Evolutionary conservation across 2,888 invertebrate species (phyloP).

Genomic region (Conistra vaccinii): DNA sequence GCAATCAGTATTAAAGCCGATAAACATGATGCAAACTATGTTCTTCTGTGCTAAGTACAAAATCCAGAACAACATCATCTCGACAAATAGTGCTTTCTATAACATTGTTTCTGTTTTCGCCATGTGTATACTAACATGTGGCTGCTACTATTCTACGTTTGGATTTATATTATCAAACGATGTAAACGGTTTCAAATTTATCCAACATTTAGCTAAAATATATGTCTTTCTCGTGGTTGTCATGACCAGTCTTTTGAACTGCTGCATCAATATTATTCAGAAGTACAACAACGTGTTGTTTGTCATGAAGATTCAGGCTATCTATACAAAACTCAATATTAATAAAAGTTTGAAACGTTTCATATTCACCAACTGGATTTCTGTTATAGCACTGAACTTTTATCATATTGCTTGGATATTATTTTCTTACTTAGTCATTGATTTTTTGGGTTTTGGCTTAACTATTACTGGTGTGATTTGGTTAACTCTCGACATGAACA

Average conservation of each 20-base stretch:
- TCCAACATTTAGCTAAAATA: background rate
- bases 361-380: background rate
- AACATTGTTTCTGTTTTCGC: background rate
- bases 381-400: background rate
- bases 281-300: background rate
- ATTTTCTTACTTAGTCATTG: background rate
- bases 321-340: background rate
- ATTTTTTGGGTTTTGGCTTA: slow-evolving; percentile 1
- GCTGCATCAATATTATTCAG: background rate
- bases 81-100: background rate
- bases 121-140: background rate
- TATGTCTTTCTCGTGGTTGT: background rate
- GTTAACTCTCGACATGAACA: background rate
- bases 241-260: background rate
- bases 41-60: background rate
- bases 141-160: background rate
- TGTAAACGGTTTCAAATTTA: slow-evolving; percentile 9
- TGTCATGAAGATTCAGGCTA: background rate
- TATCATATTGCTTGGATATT: slow-evolving; percentile 5
- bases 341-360: background rate
- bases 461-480: background rate
- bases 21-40: background rate
- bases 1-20: background rate
- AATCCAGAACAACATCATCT: background rate
- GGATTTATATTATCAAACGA: background rate